A percentile compares a stretch with the other conserved stretches of the same genome.
phyloP scores from a whole-genome alignment of 1,140 invertebrate genomes.

The Pteromalus puparum region DNA sequence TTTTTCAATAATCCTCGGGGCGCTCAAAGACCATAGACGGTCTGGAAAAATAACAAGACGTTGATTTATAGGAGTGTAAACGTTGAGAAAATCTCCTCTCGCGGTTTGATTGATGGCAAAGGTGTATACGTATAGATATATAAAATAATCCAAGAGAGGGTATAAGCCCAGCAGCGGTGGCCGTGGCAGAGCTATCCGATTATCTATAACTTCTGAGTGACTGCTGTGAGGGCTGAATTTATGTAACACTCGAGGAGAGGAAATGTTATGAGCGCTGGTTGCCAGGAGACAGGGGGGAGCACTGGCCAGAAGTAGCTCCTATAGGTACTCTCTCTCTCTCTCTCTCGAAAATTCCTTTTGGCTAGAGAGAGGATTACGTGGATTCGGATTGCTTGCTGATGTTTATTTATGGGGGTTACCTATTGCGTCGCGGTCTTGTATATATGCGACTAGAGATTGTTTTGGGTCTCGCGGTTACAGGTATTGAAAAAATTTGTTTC shows the following conservation, averaged over 20 bases:
- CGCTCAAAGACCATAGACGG: too few species aligned
- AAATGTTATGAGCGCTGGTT: slow-evolving; percentile 47
- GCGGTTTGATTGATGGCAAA: not conserved
- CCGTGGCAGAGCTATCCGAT: slow-evolving; percentile 52
- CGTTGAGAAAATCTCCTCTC: not conserved
- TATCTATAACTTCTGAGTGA: slow-evolving; percentile 39
- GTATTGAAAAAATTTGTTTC: too few species aligned
- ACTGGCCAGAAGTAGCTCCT: slow-evolving; percentile 42
- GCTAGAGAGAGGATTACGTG: too few species aligned
- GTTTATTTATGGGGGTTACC: too few species aligned
- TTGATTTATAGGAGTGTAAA: not conserved
- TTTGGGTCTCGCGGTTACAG: too few species aligned
- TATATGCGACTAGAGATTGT: too few species aligned
- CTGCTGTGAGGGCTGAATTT: not conserved
- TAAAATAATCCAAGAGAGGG: too few species aligned
- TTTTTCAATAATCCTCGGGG: too few species aligned
- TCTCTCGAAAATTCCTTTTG: slow-evolving; percentile 10
- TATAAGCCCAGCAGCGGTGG: not conserved
- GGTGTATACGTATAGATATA: not conserved
- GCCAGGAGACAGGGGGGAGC: slow-evolving; percentile 47
- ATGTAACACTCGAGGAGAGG: not conserved
- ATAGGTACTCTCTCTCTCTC: slow-evolving; percentile 3
- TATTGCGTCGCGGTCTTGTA: too few species aligned
- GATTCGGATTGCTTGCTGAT: too few species aligned
- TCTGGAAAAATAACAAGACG: not conserved